Percentiles rank a stretch among this genome's conserved stretches.
phyloP scores from a whole-genome alignment of 2,113 vertebrate genomes.

The Echinops telfairi region DNA sequence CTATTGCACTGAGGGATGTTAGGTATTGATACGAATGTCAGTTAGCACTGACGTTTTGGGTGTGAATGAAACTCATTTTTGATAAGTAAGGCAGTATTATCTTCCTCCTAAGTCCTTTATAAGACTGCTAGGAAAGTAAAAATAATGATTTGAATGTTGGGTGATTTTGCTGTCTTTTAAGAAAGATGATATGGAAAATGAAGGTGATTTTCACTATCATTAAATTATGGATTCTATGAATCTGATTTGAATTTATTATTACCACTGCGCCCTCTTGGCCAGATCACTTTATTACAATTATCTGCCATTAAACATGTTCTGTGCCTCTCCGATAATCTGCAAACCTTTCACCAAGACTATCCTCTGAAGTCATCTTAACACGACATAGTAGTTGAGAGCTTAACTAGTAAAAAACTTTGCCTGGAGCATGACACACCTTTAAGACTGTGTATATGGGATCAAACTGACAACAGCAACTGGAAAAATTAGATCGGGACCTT shows the following conservation, averaged over 20 bases:
- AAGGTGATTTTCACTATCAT: slow-evolving; percentile 68
- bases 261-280: slow-evolving; percentile 75
- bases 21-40: not conserved
- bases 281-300: slow-evolving; percentile 78
- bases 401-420: not conserved
- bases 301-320: slow-evolving; percentile 69
- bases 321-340: not conserved
- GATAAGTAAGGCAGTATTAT: slow-evolving; percentile 53
- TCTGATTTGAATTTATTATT: slow-evolving; percentile 82
- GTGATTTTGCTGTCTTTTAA: slow-evolving; percentile 75
- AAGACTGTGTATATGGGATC: not conserved
- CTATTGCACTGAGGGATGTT: not conserved
- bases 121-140: slow-evolving; percentile 70
- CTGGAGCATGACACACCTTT: not conserved
- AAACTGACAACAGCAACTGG: not conserved
- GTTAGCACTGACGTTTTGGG: slow-evolving; percentile 15
- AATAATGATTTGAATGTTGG: slow-evolving; percentile 75
- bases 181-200: slow-evolving; percentile 74
- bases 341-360: not conserved
- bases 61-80: slow-evolving; percentile 46
- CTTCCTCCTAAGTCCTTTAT: slow-evolving; percentile 62
- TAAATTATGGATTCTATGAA: slow-evolving; percentile 77
- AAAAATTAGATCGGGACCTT: not conserved
- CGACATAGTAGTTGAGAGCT: not conserved
- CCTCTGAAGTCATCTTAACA: not conserved